phyloP scores from a whole-genome alignment of 1,140 invertebrate genomes.

The Adoxophyes honmai region DNA sequence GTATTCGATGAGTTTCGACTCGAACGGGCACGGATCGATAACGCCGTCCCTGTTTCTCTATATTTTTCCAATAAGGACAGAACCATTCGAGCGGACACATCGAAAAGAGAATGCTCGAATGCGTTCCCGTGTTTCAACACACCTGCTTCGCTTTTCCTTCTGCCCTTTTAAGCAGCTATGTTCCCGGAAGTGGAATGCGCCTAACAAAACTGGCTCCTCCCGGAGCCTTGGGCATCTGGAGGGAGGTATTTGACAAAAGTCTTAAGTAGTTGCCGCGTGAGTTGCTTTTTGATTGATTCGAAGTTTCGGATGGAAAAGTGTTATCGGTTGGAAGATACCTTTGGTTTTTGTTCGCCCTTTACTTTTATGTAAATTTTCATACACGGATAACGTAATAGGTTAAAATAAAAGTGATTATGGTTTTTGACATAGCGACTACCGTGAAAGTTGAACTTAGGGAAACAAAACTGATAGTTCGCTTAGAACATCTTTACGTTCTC shows the following conservation, averaged over 20 bases:
- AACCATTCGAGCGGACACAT: slow-evolving; percentile 26
- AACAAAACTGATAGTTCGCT: no score
- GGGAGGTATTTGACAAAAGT: slow-evolving; percentile 1
- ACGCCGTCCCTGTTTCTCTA: slow-evolving; percentile 26
- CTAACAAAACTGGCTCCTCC: not conserved
- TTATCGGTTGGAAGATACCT: slow-evolving; percentile 3
- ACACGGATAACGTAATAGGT: no score
- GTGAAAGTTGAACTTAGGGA: no score
- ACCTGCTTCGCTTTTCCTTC: slow-evolving; percentile 7
- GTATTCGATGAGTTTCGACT: slow-evolving; percentile 9
- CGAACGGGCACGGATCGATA: slow-evolving; percentile 25
- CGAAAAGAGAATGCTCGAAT: slow-evolving; percentile 26
- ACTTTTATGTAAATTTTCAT: no score
- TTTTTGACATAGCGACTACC: no score
- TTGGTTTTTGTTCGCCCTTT: no score
- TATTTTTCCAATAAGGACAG: slow-evolving; percentile 40
- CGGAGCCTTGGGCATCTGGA: not conserved
- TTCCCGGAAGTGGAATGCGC: not conserved
- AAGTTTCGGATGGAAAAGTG: not conserved
- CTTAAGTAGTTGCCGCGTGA: slow-evolving; percentile 12
- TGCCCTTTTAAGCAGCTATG: slow-evolving; percentile 11
- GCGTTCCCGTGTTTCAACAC: slow-evolving; percentile 31
- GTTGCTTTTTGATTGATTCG: slow-evolving; percentile 11
- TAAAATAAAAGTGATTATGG: no score
- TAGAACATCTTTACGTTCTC: no score